These are phyloP conservation scores for Dysmachus trigonus DNA, from an alignment of 2,888 invertebrate genomes.

Conservation along the genomic window DNA sequence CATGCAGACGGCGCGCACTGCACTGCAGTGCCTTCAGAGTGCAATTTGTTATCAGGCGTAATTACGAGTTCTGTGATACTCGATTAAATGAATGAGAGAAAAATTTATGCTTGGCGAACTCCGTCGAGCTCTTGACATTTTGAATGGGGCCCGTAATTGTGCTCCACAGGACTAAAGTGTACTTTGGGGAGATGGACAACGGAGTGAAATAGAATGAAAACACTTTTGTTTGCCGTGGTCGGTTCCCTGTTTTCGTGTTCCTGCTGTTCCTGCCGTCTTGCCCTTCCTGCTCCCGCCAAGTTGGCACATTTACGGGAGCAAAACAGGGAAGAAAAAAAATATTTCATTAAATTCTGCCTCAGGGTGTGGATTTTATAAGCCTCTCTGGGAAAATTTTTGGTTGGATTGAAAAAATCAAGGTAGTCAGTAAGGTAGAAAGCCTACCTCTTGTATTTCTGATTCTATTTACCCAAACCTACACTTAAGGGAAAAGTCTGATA, in stretches of 20 bases:
- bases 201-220: not conserved
- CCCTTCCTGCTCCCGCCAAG: not conserved
- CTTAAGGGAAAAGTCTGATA: not conserved
- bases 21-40: not conserved
- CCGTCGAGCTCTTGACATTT: not conserved
- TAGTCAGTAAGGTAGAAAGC: not conserved
- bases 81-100: not conserved
- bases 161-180: not conserved
- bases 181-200: not conserved
- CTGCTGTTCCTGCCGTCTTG: not conserved
- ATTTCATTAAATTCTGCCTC: not conserved
- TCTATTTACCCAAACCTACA: not conserved
- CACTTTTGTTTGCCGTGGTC: not conserved
- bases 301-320: not conserved
- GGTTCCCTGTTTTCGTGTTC: not conserved
- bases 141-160: not conserved
- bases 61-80: conserved; percentile 13
- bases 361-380: not conserved
- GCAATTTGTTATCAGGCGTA: conserved; percentile 15
- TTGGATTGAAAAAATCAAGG: not conserved
- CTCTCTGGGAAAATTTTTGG: not conserved
- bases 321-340: not conserved
- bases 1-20: not conserved
- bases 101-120: not conserved
- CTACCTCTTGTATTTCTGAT: not conserved